Percentiles rank a stretch among this genome's conserved stretches.
Evolutionary conservation across 2,797 vertebrate species (phyloP).

Genomic region (Sebastes minor): DNA sequence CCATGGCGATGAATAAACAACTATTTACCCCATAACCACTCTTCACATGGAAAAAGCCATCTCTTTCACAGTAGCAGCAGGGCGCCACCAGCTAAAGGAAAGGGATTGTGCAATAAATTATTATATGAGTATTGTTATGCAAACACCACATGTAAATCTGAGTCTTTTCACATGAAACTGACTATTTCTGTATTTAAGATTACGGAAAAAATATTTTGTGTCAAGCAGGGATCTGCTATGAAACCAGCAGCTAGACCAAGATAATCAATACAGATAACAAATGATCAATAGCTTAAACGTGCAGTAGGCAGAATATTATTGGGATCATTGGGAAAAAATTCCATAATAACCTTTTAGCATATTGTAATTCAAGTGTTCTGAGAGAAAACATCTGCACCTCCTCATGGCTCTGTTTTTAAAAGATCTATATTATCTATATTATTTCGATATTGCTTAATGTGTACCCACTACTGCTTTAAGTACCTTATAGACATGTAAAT

Average conservation of each 20-base stretch:
- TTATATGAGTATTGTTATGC: background rate
- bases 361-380: no score
- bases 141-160: background rate
- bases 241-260: background rate
- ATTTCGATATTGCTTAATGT: no score
- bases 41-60: conserved; percentile 18
- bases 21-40: conserved; percentile 53
- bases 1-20: conserved; percentile 55
- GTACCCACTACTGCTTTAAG: no score
- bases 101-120: background rate
- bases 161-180: background rate
- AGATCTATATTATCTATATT: no score
- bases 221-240: background rate
- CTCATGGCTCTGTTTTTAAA: no score
- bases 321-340: no score
- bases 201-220: background rate
- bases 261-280: no score
- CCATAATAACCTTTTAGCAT: no score
- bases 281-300: background rate
- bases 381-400: no score
- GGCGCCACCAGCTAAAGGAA: background rate
- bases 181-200: background rate
- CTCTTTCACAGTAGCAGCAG: conserved; percentile 23
- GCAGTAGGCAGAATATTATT: no score
- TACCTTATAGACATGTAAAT: no score